A percentile compares a stretch with the other conserved stretches of the same genome.
Conservation (phyloP, 1,140 invertebrate species). For the Calephelis virginiensis region DNA sequence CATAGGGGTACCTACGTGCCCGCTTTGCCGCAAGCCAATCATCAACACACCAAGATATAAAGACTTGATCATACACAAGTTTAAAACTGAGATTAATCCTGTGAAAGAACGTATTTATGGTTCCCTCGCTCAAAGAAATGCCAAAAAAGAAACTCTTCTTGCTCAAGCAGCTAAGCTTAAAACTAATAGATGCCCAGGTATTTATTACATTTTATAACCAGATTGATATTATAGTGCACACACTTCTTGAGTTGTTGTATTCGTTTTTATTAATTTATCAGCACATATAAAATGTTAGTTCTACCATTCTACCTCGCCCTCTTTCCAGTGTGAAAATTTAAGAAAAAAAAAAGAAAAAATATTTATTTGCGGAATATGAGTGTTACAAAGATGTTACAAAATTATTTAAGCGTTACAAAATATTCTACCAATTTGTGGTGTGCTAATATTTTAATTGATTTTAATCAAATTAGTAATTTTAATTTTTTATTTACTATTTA, state of each 20-base stretch:
- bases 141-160: constrained; percentile 25
- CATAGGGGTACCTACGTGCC: constrained; percentile 81
- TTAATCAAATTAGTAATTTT: too few species aligned
- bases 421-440: too few species aligned
- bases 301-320: too few species aligned
- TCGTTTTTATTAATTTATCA: too few species aligned
- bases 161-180: constrained; percentile 19
- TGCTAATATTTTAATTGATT: too few species aligned
- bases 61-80: constrained; percentile 77
- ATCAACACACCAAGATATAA: constrained; percentile 81
- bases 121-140: constrained; percentile 29
- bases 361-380: too few species aligned
- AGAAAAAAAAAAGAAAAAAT: too few species aligned
- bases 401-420: too few species aligned
- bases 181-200: background rate
- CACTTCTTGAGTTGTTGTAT: background rate
- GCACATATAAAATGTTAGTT: too few species aligned
- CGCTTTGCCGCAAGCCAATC: constrained; percentile 82
- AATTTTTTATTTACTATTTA: too few species aligned
- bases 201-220: background rate
- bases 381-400: too few species aligned
- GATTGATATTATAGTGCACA: background rate
- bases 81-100: constrained; percentile 75
- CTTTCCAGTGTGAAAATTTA: too few species aligned
- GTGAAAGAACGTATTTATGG: constrained; percentile 79